phyloP scores from a whole-genome alignment of 1,140 invertebrate species.

The Heliconius nattereri region DNA sequence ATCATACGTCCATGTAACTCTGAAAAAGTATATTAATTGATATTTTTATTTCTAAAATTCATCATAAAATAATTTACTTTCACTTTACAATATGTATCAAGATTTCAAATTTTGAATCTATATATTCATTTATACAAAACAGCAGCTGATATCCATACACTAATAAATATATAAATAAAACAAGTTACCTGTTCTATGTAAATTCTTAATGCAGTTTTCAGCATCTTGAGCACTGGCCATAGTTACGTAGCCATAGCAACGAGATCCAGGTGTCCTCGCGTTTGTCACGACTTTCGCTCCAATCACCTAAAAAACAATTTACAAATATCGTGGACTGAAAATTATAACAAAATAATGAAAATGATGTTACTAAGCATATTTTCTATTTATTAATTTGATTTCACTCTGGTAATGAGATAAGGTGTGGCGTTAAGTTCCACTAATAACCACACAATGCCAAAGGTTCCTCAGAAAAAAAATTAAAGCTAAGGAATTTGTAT shows the following conservation, averaged over 20 bases:
- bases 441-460: too few species aligned
- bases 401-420: too few species aligned
- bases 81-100: too few species aligned
- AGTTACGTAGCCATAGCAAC: constrained; percentile 97
- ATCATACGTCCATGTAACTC: constrained; percentile 96
- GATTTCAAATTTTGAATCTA: not conserved
- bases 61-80: too few species aligned
- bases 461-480: too few species aligned
- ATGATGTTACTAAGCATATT: too few species aligned
- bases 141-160: too few species aligned
- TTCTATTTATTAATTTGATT: too few species aligned
- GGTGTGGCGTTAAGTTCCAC: too few species aligned
- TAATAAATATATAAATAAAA: too few species aligned
- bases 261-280: constrained; percentile 92
- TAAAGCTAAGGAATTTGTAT: too few species aligned
- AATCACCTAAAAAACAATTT: constrained; percentile 83
- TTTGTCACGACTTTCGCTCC: constrained; percentile 98
- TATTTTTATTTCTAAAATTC: too few species aligned
- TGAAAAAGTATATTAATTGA: constrained; percentile 31
- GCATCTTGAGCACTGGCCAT: constrained; percentile 95
- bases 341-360: not conserved
- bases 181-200: constrained; percentile 88
- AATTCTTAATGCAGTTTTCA: constrained; percentile 92
- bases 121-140: not conserved
- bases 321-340: not conserved